Evolutionary conservation across 2,113 vertebrate genomes (phyloP), one percentile per base, ranked within the genome.

Genomic region (Motacilla alba): DNA sequence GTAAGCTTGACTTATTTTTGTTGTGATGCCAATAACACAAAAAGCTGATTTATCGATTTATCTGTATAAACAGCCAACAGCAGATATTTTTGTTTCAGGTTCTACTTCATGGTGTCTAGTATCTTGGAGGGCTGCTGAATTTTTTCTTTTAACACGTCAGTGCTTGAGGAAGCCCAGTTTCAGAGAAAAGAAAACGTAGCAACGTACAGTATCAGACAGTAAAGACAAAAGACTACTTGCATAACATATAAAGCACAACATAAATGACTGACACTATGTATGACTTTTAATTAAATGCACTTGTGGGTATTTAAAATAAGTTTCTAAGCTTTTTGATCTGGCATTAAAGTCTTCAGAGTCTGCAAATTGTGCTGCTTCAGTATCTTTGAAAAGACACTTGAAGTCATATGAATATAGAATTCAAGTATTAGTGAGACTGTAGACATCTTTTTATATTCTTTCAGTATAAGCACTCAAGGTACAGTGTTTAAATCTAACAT

Each of bases 321-420:
- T 94, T 93, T 83, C 50, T 96, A 92, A 90, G 93, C 87, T 96
- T 97, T 97, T 94, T 95, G 86, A 92, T 92, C 74, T 89, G 91
- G 86, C 79, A 93, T 72, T 96, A 93, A 84, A 50, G 64, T 87
- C 94, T 92, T 96, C 52, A 82, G 69, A 87, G 90, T 87, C 43
- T 94, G 70, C 78, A 93, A 97, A 95, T 86, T 73, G 79, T 85
- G 85, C 83, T 83, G 80, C 94, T 94, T 95, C 67, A 53, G 3
- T 89, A 83, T 89, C 88, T 95, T 92, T 93, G 85, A 93, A 91
- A 97, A 95, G 80, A 89, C 87, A 78, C 44, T 82, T 89, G 46
- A 75, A 96, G 87, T 87, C 64, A 30, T 58, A 52, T 26, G 63
- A 87, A 84, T 91, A 77, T 33, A 63, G 59, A 93, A 96, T 77